Evolutionary conservation across 2,797 vertebrate genomes (phyloP).

Genomic region (Rhinoraja longicauda): DNA sequence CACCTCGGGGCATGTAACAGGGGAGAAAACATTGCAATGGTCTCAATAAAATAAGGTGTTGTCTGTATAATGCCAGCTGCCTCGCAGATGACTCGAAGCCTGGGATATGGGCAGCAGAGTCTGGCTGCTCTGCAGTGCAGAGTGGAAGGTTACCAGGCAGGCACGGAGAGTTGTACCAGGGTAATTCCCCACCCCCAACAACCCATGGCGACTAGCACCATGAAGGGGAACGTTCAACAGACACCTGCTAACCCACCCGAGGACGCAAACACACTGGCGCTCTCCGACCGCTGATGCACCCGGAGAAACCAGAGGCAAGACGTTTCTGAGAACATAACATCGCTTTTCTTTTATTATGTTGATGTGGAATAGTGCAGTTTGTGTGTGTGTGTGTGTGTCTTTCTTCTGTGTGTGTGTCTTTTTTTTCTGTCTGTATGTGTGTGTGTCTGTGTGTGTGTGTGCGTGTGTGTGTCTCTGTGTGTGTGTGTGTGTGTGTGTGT

Average conservation of each 20-base stretch:
- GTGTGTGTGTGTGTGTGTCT: background rate
- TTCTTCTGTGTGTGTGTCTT: too few relatives aligned
- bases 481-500: too few relatives aligned
- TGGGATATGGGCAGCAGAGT: background rate
- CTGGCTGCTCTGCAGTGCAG: conserved; percentile 18
- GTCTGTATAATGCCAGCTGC: background rate
- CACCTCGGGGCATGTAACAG: background rate
- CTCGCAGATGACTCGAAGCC: background rate
- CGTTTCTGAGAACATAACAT: background rate
- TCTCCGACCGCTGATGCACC: background rate
- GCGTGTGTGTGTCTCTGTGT: too few relatives aligned
- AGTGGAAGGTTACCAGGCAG: background rate
- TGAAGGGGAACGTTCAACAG: background rate
- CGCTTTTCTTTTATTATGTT: background rate
- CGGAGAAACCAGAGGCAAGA: background rate
- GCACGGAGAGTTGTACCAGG: background rate
- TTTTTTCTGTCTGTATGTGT: too few relatives aligned
- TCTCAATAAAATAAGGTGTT: background rate
- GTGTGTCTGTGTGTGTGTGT: too few relatives aligned
- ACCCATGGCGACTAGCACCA: background rate
- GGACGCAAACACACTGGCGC: background rate
- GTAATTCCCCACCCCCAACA: background rate
- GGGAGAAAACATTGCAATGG: background rate
- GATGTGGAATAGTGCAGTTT: background rate
- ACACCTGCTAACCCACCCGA: background rate